These are phyloP conservation scores for Amphipoea lucens DNA, from an alignment of 2,888 invertebrate genomes.

Conservation along the genomic window DNA sequence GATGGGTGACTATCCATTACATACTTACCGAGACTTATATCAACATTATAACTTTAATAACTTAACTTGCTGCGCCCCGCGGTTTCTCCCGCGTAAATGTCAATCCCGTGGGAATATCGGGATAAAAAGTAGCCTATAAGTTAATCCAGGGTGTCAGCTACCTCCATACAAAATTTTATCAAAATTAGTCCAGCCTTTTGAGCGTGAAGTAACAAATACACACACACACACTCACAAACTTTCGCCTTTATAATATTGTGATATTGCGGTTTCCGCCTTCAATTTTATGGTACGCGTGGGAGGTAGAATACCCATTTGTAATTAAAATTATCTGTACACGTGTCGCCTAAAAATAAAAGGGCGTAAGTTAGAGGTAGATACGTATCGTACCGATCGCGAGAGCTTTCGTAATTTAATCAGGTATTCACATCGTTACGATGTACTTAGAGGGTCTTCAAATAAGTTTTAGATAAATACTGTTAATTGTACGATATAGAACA, in stretches of 20 bases:
- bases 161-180: too few relatives aligned
- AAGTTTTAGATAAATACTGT: slow-evolving; percentile 24
- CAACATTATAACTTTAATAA: neutral
- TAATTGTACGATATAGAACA: slow-evolving; percentile 12
- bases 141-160: too few relatives aligned
- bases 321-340: slow-evolving; percentile 32
- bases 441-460: slow-evolving; percentile 26
- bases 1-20: neutral
- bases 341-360: slow-evolving; percentile 15
- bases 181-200: too few relatives aligned
- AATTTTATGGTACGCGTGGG: slow-evolving; percentile 4
- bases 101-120: too few relatives aligned
- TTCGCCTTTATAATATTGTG: too few relatives aligned
- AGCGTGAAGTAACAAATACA: too few relatives aligned
- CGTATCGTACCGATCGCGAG: slow-evolving; percentile 16
- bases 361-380: neutral
- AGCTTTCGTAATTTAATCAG: slow-evolving; percentile 41
- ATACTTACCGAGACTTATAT: neutral
- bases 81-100: too few relatives aligned
- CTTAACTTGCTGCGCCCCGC: neutral
- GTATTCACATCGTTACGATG: slow-evolving; percentile 27
- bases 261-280: neutral
- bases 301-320: slow-evolving; percentile 12
- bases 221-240: too few relatives aligned
- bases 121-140: too few relatives aligned